Conservation (phyloP, 2,797 vertebrate genomes). For the Acestrorhynchus altus region DNA sequence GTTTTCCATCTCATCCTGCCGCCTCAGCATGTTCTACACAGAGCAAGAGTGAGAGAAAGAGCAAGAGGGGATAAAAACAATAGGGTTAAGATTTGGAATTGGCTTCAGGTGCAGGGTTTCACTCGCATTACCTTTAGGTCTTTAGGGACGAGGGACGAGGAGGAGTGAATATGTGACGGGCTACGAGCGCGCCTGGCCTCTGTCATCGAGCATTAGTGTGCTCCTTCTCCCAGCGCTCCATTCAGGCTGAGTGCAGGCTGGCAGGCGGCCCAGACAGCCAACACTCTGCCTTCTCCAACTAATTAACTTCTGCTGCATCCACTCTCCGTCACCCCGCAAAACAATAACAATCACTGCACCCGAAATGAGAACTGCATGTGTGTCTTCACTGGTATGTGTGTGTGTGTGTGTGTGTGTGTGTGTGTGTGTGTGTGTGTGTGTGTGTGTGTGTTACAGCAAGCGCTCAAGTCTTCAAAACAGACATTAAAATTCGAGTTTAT, state of each 20-base stretch:
- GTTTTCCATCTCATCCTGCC: slow-evolving; percentile 90
- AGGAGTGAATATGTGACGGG: slow-evolving; percentile 9
- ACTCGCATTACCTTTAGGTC: slow-evolving; percentile 9
- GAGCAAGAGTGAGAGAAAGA: neutral
- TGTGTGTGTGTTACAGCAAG: too few species aligned
- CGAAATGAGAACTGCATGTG: neutral
- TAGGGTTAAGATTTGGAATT: too few species aligned
- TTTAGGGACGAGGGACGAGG: slow-evolving; percentile 39
- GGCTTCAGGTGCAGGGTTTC: slow-evolving; percentile 15
- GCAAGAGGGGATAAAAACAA: too few species aligned
- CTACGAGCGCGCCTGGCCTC: neutral
- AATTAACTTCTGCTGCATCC: slow-evolving; percentile 52
- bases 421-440: neutral
- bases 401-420: neutral
- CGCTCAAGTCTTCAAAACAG: neutral
- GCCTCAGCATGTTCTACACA: slow-evolving; percentile 89
- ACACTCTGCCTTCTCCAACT: slow-evolving; percentile 48
- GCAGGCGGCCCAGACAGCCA: slow-evolving; percentile 47
- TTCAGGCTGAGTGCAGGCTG: slow-evolving; percentile 42
- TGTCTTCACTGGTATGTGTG: neutral
- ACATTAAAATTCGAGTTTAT: slow-evolving; percentile 1
- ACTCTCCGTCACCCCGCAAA: slow-evolving; percentile 36
- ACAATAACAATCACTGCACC: slow-evolving; percentile 54
- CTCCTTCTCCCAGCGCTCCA: slow-evolving; percentile 33
- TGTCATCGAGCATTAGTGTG: slow-evolving; percentile 30